Percentiles rank a stretch among this genome's conserved stretches.
phyloP scores from a whole-genome alignment of 2,113 vertebrate genomes.

The Daboia siamensis region DNA sequence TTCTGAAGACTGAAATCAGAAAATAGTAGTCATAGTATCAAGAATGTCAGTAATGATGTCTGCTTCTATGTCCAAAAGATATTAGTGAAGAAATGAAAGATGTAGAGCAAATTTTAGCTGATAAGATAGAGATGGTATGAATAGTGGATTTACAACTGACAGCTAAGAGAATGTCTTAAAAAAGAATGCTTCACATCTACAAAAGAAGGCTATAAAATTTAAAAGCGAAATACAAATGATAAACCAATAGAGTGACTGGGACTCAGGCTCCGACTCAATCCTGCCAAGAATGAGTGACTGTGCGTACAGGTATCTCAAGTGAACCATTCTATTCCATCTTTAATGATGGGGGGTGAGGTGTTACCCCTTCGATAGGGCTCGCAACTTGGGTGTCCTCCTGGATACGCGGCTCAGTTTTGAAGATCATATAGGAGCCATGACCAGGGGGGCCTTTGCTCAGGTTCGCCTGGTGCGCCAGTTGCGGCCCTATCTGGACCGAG shows the following conservation, averaged over 20 bases:
- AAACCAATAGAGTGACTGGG: not conserved
- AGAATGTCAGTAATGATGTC: not conserved
- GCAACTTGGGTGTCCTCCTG: no score
- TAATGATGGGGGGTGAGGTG: no score
- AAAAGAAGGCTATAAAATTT: not conserved
- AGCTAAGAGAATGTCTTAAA: not conserved
- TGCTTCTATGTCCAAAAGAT: not conserved
- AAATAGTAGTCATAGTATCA: not conserved
- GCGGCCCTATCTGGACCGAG: no score
- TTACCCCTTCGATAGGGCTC: no score
- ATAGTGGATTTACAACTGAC: not conserved
- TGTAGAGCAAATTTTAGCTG: not conserved
- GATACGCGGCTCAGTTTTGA: no score
- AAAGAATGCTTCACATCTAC: not conserved
- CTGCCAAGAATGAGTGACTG: no score
- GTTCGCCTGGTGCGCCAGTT: no score
- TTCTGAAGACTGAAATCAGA: not conserved
- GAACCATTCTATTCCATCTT: no score
- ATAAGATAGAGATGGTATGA: not conserved
- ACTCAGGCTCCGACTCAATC: no score
- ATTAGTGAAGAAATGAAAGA: not conserved
- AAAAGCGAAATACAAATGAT: not conserved
- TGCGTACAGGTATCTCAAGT: no score
- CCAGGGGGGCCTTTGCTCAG: no score
- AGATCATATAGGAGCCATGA: no score